Percentiles rank a stretch among this genome's conserved stretches.
Evolutionary conservation across 1,140 invertebrate genomes (phyloP).

Genomic region (Dendroctonus ponderosae): DNA sequence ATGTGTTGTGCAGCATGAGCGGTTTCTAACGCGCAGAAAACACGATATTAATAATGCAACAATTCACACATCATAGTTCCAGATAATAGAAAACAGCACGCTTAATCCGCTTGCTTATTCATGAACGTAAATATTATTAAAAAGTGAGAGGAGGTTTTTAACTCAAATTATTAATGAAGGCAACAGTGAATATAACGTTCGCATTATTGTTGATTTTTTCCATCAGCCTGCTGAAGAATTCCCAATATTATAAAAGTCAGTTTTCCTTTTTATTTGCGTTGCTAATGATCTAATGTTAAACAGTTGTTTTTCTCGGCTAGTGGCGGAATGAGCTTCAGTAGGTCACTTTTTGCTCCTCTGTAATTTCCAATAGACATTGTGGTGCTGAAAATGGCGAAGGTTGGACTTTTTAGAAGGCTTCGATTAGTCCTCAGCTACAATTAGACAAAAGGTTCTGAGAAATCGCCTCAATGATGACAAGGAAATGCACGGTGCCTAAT

Average conservation of each 20-base stretch:
- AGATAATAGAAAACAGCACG: slow-evolving; percentile 20
- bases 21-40: slow-evolving; percentile 20
- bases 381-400: slow-evolving; percentile 3
- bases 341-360: slow-evolving; percentile 14
- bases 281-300: slow-evolving; percentile 5
- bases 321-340: slow-evolving; percentile 4
- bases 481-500: no score
- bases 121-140: slow-evolving; percentile 20
- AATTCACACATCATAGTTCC: slow-evolving; percentile 24
- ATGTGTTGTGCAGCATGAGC: slow-evolving; percentile 12
- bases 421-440: no score
- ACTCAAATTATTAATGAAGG: slow-evolving; percentile 14
- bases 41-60: slow-evolving; percentile 17
- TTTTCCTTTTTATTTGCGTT: slow-evolving; percentile 20
- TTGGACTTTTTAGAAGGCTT: neutral
- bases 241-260: slow-evolving; percentile 21
- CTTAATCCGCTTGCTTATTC: slow-evolving; percentile 20
- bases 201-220: slow-evolving; percentile 11
- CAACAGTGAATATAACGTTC: slow-evolving; percentile 8
- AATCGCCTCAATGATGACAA: no score
- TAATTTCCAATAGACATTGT: slow-evolving; percentile 6
- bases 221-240: slow-evolving; percentile 11
- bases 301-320: neutral
- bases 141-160: slow-evolving; percentile 24
- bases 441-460: no score